These are phyloP conservation scores for Argyra leucocephala DNA, from an alignment of 2,888 invertebrate genomes.

Conservation along the genomic window DNA sequence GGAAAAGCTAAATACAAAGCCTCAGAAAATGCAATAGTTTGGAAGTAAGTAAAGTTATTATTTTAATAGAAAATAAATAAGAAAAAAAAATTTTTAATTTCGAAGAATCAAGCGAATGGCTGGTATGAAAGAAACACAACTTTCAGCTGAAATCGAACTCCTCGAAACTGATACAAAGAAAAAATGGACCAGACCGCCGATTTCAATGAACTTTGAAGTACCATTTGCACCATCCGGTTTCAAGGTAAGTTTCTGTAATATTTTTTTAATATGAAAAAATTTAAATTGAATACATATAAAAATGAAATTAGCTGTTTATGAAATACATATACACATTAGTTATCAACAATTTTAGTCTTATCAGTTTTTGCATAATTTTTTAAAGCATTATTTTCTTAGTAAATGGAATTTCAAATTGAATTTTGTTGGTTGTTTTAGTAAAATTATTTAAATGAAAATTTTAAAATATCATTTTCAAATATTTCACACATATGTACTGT, in stretches of 20 bases:
- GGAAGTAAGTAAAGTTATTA: conserved; percentile 61
- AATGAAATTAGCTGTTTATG: too few species aligned
- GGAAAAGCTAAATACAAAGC: conserved; percentile 99
- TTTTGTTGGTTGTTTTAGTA: too few species aligned
- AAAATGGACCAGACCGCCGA: conserved; percentile 99
- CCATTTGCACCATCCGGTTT: conserved; percentile 99
- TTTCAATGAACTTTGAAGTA: conserved; percentile 99
- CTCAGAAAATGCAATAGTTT: conserved; percentile 96
- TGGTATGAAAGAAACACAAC: conserved; percentile 98
- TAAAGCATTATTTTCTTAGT: too few species aligned
- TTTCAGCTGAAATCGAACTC: conserved; percentile 97
- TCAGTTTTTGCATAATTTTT: too few species aligned
- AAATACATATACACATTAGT: too few species aligned
- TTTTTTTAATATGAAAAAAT: too few species aligned
- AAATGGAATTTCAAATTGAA: too few species aligned
- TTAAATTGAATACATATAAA: too few species aligned
- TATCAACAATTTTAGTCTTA: too few species aligned
- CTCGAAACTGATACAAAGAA: conserved; percentile 98
- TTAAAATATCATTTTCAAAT: too few species aligned
- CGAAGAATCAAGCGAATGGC: conserved; percentile 81
- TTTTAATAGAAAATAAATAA: conserved; percentile 13
- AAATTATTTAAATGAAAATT: too few species aligned
- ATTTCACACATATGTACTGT: too few species aligned
- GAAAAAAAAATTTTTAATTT: conserved; percentile 10
- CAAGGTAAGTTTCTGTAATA: conserved; percentile 55